Percentiles rank a stretch among this genome's conserved stretches.
Conservation (phyloP, 2,888 invertebrate species). For the Diaperis boleti region DNA sequence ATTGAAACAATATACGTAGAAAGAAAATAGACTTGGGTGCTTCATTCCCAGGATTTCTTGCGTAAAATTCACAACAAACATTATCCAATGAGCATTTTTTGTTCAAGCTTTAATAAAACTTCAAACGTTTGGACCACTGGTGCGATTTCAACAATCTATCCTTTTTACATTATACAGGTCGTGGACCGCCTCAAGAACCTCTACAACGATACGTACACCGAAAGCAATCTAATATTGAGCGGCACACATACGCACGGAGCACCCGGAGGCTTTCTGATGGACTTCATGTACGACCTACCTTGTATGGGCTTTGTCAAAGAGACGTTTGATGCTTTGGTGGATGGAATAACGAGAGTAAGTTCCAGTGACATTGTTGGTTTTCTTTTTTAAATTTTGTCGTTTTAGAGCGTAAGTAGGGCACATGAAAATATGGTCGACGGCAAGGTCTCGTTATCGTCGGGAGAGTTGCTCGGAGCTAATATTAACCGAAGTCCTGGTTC, state of each 20-base stretch:
- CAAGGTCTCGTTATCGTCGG: constrained; percentile 76
- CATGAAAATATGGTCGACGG: constrained; percentile 80
- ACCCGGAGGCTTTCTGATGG: constrained; percentile 90
- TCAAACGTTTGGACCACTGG: too few species aligned
- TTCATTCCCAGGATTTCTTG: too few species aligned
- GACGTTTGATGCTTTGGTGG: constrained; percentile 76
- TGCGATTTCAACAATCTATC: too few species aligned
- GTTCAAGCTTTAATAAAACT: too few species aligned
- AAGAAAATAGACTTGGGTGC: too few species aligned
- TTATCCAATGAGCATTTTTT: too few species aligned
- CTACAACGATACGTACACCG: constrained; percentile 78
- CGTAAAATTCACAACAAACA: too few species aligned
- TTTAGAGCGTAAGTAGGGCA: constrained; percentile 84
- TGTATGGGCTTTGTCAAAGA: constrained; percentile 83
- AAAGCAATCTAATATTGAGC: constrained; percentile 87
- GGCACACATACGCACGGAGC: constrained; percentile 93
- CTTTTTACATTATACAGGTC: too few species aligned
- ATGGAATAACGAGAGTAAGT: constrained; percentile 77
- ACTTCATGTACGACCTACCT: constrained; percentile 89
- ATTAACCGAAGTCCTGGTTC: constrained; percentile 92
- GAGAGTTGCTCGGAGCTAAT: constrained; percentile 81
- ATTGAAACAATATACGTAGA: too few species aligned
- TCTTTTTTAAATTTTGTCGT: constrained; percentile 40
- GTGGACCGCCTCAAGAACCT: constrained; percentile 75
- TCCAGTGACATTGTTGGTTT: too few species aligned